phyloP scores from a whole-genome alignment of 2,888 invertebrate genomes.

The Falcaria lacertinaria region DNA sequence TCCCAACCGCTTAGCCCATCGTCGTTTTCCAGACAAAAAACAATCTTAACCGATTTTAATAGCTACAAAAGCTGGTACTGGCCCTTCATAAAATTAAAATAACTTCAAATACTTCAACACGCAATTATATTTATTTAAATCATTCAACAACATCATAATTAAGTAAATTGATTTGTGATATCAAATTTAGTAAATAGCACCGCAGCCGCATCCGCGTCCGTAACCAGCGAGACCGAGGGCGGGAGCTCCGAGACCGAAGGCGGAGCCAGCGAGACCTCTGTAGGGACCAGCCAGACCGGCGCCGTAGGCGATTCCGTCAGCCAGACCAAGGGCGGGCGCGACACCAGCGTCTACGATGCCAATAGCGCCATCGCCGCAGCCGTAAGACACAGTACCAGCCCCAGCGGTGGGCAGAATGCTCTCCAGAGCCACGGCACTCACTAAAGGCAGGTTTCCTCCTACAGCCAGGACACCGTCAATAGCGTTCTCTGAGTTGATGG shows the following conservation, averaged over 20 bases:
- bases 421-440: constrained; percentile 41
- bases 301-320: constrained; percentile 7
- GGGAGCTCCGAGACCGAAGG: constrained; percentile 41
- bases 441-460: constrained; percentile 45
- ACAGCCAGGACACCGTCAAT: constrained; percentile 39
- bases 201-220: constrained; percentile 30
- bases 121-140: neutral
- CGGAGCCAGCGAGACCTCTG: constrained; percentile 27
- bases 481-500: constrained; percentile 29
- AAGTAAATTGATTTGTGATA: too few species aligned
- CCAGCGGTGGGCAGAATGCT: constrained; percentile 42
- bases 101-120: too few species aligned
- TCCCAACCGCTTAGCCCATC: too few species aligned
- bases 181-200: constrained; percentile 7
- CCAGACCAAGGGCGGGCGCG: constrained; percentile 12
- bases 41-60: too few species aligned
- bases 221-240: constrained; percentile 41
- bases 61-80: too few species aligned
- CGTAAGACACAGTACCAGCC: constrained; percentile 36
- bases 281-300: constrained; percentile 4
- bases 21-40: too few species aligned
- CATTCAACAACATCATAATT: too few species aligned
- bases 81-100: too few species aligned
- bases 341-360: constrained; percentile 26
- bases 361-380: constrained; percentile 37